Percentiles rank a stretch among this genome's conserved stretches.
Evolutionary conservation across 2,797 vertebrate species (phyloP).

Genomic region (Myotis pilosus): DNA sequence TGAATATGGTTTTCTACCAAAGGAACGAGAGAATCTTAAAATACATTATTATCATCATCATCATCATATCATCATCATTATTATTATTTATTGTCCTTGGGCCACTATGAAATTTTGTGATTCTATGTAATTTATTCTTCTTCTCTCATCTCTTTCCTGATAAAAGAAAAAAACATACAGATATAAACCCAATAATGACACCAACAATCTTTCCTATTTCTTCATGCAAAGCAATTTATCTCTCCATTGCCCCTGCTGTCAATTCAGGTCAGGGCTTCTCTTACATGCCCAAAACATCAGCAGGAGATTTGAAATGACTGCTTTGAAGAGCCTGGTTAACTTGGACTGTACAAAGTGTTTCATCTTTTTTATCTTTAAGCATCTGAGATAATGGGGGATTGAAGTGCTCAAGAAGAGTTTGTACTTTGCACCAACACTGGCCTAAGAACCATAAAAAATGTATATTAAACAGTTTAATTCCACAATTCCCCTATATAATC

Average conservation of each 20-base stretch:
- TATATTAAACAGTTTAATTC: background rate
- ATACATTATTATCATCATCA: background rate
- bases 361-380: background rate
- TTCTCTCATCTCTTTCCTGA: background rate
- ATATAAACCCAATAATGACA: background rate
- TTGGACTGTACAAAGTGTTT: background rate
- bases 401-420: slow-evolving; percentile 8
- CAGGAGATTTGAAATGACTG: slow-evolving; percentile 51
- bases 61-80: background rate
- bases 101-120: background rate
- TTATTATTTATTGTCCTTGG: background rate
- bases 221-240: background rate
- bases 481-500: background rate
- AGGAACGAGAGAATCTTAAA: slow-evolving; percentile 8
- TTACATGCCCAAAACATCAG: slow-evolving; percentile 4
- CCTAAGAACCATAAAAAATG: background rate
- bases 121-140: background rate
- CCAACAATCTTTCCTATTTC: background rate
- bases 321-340: slow-evolving; percentile 38
- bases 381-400: background rate
- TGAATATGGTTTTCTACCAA: background rate
- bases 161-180: slow-evolving; percentile 11
- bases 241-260: background rate
- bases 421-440: background rate
- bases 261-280: background rate